These are phyloP conservation scores for Ornithoptera priamus DNA, from an alignment of 2,888 invertebrate genomes.

Conservation along the genomic window DNA sequence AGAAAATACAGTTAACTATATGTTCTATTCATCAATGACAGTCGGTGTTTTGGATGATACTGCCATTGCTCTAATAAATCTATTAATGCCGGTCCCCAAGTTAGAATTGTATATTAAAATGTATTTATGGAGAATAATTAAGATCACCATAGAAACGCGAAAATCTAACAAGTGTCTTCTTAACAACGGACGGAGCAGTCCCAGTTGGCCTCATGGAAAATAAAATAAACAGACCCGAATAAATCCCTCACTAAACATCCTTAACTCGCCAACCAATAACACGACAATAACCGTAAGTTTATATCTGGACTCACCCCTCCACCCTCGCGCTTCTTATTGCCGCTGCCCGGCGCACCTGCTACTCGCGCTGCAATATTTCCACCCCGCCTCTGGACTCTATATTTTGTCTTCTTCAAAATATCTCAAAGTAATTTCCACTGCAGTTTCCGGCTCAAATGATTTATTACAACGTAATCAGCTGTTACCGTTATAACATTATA, in stretches of 20 bases:
- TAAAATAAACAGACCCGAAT: conserved; percentile 31
- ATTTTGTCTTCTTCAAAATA: conserved; percentile 41
- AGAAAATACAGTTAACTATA: no score
- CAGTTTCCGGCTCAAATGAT: no score
- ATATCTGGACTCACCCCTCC: conserved; percentile 34
- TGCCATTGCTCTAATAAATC: no score
- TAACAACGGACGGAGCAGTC: conserved; percentile 24
- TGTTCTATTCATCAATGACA: no score
- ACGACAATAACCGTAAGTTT: conserved; percentile 49
- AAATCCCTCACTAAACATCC: conserved; percentile 32
- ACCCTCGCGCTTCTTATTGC: conserved; percentile 47
- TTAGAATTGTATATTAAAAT: no score
- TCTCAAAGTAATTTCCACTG: neutral
- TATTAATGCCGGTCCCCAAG: no score
- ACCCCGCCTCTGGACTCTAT: conserved; percentile 41
- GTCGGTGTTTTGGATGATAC: no score
- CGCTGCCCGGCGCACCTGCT: conserved; percentile 56
- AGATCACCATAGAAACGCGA: no score
- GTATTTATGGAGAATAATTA: no score
- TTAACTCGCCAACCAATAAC: conserved; percentile 43
- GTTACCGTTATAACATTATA: no score
- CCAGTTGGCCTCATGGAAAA: conserved; percentile 22
- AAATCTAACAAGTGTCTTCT: neutral
- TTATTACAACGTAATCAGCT: no score
- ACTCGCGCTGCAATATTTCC: conserved; percentile 60